Conservation (phyloP, 1,140 invertebrate species). For the Nephila pilipes region DNA sequence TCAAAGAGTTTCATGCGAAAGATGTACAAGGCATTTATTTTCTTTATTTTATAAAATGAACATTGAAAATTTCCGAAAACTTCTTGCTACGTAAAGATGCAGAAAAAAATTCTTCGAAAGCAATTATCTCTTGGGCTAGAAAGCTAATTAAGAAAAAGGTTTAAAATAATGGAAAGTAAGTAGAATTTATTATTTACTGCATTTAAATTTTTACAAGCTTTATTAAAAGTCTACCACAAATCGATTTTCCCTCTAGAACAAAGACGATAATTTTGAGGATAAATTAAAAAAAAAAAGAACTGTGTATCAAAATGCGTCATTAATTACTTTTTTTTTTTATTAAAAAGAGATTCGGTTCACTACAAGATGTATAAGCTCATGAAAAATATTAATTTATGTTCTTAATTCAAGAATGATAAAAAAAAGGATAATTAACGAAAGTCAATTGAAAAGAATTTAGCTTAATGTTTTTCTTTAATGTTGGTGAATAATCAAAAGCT, state of each 20-base stretch:
- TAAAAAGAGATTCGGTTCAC: background rate
- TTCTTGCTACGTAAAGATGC: background rate
- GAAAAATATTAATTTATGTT: background rate
- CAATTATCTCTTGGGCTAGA: background rate
- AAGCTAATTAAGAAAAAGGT: constrained; percentile 14
- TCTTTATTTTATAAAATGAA: background rate
- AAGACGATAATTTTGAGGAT: background rate
- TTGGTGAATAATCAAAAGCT: background rate
- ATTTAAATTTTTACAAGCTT: constrained; percentile 16
- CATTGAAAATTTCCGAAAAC: background rate
- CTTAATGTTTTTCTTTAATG: background rate
- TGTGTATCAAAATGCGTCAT: background rate
- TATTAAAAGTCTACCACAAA: constrained; percentile 11
- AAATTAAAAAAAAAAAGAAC: background rate
- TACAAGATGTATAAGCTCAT: background rate
- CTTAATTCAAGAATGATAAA: background rate
- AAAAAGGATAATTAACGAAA: constrained; percentile 2
- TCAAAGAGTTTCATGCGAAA: too few species aligned
- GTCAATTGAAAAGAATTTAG: background rate
- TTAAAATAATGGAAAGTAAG: background rate
- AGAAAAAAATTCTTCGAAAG: background rate
- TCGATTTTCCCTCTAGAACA: background rate
- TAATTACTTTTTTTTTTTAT: constrained; percentile 4
- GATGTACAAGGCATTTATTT: too few species aligned
- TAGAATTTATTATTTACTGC: background rate